Evolutionary conservation across 2,113 vertebrate species (phyloP), one percentile per base, ranked within the genome.

Genomic region (Brachypteracias leptosomus): DNA sequence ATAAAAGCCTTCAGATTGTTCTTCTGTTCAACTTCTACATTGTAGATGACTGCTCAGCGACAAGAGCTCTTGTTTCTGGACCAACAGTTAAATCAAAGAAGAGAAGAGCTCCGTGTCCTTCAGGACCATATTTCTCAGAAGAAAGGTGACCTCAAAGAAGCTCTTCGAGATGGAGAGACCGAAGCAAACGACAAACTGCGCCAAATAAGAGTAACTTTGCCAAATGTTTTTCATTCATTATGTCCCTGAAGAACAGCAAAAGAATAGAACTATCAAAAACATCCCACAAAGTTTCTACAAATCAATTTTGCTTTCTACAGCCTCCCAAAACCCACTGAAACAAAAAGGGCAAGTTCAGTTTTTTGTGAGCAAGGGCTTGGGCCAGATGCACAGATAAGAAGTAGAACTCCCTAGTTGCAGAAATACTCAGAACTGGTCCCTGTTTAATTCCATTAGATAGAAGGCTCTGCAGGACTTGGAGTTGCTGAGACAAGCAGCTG

Each of bases 61-160:
- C 96, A 98, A n/a, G 97, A 98, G 85, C 70, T 98, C 51, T 36
- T 91, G 20, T 35, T 95, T 79, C 91, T 99, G 96, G 98, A 98
- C 62, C 95, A 93, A 13, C 97, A 98, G 57, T 62, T 98, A 38
- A 88, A 78, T 8, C 97, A 98, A 22, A 98, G 97, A 78, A 97
- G 84, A 61, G 97, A 98, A 24, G 98, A 99, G 88, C 97, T 98
- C 67, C 81, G 3, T 20, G 93, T 97, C 17, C 96, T 99, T 31
- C 98, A 98, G 44, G 95, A 93, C n/a, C 97, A 93, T 75, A 93
- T 98, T 81, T 96, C 97, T 82, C 97, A 98, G 67, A 98, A 97
- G 83, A 97, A 92, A 57, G 90, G 93, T 36, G 96, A 98, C 55
- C 98, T 99, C 74, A 71, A 95, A 42, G 98, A 98, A 76, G 97